Percentiles rank a stretch among this genome's conserved stretches.
Evolutionary conservation across 35 echinoderm and acorn worm species (phyloP).

Genomic region (Lytechinus variegatus): DNA sequence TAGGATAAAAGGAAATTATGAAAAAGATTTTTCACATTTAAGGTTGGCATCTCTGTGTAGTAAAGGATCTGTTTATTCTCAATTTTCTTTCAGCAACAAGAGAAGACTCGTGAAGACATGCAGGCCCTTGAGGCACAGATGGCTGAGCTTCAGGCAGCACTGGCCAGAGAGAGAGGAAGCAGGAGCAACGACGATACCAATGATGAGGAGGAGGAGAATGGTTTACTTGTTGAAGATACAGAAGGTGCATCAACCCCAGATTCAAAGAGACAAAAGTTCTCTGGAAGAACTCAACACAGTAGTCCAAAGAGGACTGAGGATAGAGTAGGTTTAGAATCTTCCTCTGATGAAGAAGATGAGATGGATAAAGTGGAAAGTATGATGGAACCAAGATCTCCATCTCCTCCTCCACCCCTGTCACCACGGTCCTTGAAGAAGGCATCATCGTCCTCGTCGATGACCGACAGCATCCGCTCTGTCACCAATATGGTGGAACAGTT

Average conservation of each 20-base stretch:
- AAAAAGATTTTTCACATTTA: no score
- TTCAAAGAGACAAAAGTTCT: not conserved
- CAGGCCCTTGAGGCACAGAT: conserved; percentile 72
- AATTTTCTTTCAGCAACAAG: conserved; percentile 67
- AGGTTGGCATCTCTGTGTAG: no score
- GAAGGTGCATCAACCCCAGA: not conserved
- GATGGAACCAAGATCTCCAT: conserved; percentile 50
- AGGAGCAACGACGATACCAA: conserved; percentile 30
- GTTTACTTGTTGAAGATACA: not conserved
- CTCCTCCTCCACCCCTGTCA: conserved; percentile 77
- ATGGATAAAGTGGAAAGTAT: conserved; percentile 41
- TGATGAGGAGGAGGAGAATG: conserved; percentile 25
- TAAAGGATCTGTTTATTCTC: no score
- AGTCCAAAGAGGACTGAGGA: not conserved
- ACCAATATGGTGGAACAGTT: conserved; percentile 54
- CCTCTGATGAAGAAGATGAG: conserved; percentile 15
- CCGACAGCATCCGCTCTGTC: conserved; percentile 57
- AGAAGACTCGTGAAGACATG: conserved; percentile 66
- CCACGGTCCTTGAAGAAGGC: conserved; percentile 44
- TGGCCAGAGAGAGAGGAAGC: conserved; percentile 29
- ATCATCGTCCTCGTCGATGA: conserved; percentile 21
- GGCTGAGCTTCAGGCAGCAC: conserved; percentile 64
- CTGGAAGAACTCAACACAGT: not conserved
- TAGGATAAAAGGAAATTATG: no score
- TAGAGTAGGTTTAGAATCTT: not conserved